These are phyloP conservation scores for Bubo blakistoni DNA, from an alignment of 2,113 vertebrate species.

Conservation along the genomic window DNA sequence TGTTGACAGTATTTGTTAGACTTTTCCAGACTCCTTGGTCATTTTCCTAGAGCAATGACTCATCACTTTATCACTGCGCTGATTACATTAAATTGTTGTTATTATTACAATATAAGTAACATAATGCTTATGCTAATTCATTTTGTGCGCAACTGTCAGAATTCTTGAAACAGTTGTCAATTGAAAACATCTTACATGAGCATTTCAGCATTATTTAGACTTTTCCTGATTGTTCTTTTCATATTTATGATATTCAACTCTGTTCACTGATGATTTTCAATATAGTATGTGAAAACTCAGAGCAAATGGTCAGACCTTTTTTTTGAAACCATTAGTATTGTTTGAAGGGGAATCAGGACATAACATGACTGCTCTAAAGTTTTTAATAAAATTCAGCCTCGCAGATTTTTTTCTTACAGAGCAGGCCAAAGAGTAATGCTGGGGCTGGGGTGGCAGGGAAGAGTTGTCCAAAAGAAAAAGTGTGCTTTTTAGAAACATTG, in stretches of 20 bases:
- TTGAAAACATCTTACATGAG: neutral
- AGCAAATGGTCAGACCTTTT: neutral
- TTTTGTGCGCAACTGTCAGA: neutral
- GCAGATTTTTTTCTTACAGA: neutral
- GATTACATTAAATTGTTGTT: neutral
- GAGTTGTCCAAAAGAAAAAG: neutral
- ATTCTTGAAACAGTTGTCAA: neutral
- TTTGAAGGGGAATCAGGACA: neutral
- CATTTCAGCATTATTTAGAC: neutral
- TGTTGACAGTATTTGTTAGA: neutral
- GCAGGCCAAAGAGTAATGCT: neutral
- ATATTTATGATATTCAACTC: neutral
- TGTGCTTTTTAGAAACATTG: neutral
- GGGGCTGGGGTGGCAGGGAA: neutral
- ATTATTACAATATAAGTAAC: neutral
- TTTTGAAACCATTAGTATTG: neutral
- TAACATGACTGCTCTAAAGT: neutral
- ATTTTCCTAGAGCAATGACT: conserved; percentile 16
- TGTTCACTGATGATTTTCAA: neutral
- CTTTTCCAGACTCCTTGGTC: conserved; percentile 19
- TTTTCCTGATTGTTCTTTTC: neutral
- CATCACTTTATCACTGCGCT: neutral
- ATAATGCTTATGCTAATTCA: neutral
- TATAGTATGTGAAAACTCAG: neutral
- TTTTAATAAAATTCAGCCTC: neutral